These are phyloP conservation scores for Macaria liturata DNA, from an alignment of 2,888 invertebrate genomes.

Conservation along the genomic window DNA sequence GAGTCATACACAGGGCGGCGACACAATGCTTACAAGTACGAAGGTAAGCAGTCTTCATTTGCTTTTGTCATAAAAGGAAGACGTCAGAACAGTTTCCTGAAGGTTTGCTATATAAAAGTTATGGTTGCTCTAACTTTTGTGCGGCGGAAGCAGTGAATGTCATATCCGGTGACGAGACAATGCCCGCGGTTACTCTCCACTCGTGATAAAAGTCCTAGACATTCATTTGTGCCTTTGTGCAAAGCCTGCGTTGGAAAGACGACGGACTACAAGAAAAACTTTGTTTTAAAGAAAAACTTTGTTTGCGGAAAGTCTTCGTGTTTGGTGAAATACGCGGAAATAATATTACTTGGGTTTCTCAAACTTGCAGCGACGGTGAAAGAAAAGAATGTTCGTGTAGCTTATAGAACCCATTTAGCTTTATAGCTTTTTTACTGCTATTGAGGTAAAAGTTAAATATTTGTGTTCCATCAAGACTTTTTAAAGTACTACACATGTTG, in stretches of 20 bases:
- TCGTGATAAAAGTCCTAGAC: slow-evolving; percentile 37
- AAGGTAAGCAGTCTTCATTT: slow-evolving; percentile 30
- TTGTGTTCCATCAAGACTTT: no score
- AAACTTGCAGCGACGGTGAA: slow-evolving; percentile 1
- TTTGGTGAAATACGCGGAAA: slow-evolving; percentile 16
- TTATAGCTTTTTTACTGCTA: no score
- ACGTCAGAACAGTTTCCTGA: slow-evolving; percentile 30
- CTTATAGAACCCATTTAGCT: background rate
- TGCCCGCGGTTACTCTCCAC: slow-evolving; percentile 36
- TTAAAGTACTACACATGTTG: no score
- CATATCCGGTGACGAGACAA: slow-evolving; percentile 40
- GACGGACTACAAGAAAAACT: slow-evolving; percentile 31
- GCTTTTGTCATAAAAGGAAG: slow-evolving; percentile 29
- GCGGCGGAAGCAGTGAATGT: slow-evolving; percentile 36
- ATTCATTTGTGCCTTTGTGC: slow-evolving; percentile 38
- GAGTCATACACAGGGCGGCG: slow-evolving; percentile 16
- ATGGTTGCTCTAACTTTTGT: slow-evolving; percentile 35
- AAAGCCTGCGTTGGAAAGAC: slow-evolving; percentile 30
- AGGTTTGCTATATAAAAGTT: slow-evolving; percentile 30
- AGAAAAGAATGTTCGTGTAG: background rate
- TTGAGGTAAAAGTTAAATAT: no score
- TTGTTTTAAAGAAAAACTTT: slow-evolving; percentile 29
- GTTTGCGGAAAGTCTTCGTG: slow-evolving; percentile 16
- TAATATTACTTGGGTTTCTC: slow-evolving; percentile 7
- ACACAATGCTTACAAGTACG: slow-evolving; percentile 21